phyloP scores from a whole-genome alignment of 2,888 invertebrate genomes.

The Harpalus rubripes region DNA sequence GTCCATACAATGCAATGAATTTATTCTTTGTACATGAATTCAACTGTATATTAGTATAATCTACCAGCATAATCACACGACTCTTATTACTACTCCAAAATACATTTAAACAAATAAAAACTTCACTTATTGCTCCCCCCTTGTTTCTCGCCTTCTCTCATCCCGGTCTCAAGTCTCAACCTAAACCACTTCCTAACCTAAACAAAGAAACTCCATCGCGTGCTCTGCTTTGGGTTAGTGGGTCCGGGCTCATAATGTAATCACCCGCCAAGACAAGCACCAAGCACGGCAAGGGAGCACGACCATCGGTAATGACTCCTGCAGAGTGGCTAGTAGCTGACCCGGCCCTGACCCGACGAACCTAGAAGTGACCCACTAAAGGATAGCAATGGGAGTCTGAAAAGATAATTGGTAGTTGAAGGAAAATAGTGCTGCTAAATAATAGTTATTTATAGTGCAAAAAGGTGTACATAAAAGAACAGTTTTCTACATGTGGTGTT shows the following conservation, averaged over 20 bases:
- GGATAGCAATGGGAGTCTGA: not conserved
- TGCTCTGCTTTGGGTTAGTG: not conserved
- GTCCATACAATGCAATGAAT: no score
- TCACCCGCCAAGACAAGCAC: not conserved
- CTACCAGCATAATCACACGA: no score
- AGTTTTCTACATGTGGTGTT: no score
- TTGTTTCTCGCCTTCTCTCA: no score
- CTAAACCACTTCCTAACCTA: not conserved
- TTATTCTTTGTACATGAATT: no score
- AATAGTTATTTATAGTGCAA: no score
- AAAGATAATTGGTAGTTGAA: not conserved
- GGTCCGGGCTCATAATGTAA: not conserved
- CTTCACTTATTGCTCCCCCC: not conserved
- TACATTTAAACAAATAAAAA: no score
- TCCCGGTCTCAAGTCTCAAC: no score
- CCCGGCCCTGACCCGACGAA: not conserved
- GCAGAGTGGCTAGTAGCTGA: not conserved
- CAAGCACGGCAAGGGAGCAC: not conserved
- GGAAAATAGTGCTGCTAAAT: no score
- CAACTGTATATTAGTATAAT: no score
- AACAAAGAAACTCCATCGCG: not conserved
- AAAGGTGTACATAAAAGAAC: no score
- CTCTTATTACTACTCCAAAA: no score
- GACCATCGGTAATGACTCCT: not conserved
- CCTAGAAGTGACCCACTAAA: not conserved